Evolutionary conservation across 2,797 vertebrate genomes (phyloP).

Genomic region (Xenopus petersii): DNA sequence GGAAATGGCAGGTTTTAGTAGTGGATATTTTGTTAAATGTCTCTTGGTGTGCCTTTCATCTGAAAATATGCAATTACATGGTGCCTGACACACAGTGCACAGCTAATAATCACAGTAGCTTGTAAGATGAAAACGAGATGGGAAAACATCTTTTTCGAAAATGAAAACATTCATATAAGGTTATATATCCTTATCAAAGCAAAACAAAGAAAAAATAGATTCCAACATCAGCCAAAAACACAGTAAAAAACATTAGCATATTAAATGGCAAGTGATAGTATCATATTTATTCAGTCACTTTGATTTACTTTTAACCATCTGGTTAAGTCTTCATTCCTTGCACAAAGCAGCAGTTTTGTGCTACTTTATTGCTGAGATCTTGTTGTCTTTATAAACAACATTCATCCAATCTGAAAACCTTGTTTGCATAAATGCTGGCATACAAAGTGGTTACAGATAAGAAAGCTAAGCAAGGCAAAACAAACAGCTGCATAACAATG

Average conservation of each 20-base stretch:
- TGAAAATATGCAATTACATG: conserved; percentile 34
- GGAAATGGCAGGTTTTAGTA: conserved; percentile 35
- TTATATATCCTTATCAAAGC: not conserved
- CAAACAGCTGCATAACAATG: too few species aligned
- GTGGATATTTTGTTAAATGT: conserved; percentile 24
- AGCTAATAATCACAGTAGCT: conserved; percentile 30
- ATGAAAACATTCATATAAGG: not conserved
- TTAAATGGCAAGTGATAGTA: not conserved
- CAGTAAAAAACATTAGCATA: not conserved
- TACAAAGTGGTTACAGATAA: too few species aligned
- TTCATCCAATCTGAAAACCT: too few species aligned
- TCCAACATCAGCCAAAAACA: not conserved
- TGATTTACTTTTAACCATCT: too few species aligned
- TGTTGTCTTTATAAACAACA: too few species aligned
- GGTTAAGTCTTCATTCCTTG: too few species aligned
- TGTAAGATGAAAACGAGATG: not conserved
- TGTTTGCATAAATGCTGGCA: too few species aligned
- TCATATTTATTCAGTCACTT: not conserved
- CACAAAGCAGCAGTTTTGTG: too few species aligned
- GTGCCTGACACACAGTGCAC: conserved; percentile 30
- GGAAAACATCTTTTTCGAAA: conserved; percentile 2
- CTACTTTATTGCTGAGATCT: too few species aligned
- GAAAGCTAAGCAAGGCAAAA: too few species aligned
- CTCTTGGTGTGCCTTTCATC: conserved; percentile 31
- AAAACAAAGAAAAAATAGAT: too few species aligned